Conservation (phyloP, 2,113 vertebrate genomes). For the Neolamprologus sp. region DNA sequence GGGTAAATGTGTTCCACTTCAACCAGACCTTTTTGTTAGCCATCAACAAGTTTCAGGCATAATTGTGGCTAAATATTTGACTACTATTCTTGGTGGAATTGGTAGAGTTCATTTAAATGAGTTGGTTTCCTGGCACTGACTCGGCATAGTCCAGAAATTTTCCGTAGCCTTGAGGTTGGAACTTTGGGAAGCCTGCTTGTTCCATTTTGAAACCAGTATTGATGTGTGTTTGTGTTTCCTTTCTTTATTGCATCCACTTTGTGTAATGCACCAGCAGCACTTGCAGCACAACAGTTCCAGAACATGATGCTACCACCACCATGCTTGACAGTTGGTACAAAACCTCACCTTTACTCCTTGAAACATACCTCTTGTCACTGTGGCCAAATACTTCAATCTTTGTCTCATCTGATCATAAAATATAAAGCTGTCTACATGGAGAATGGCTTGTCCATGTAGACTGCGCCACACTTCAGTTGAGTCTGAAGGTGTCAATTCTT, state of each 20-base stretch:
- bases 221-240: not conserved
- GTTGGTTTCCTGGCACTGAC: not conserved
- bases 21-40: not conserved
- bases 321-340: not conserved
- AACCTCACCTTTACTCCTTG: not conserved
- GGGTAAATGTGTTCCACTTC: not conserved
- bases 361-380: not conserved
- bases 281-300: not conserved
- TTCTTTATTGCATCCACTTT: not conserved
- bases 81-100: not conserved
- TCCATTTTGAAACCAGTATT: not conserved
- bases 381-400: not conserved
- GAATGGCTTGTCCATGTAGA: not conserved
- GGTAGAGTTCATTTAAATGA: not conserved
- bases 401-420: not conserved
- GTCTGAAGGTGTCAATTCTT: not conserved
- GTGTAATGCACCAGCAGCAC: not conserved
- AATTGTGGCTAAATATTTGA: not conserved
- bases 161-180: not conserved
- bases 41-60: not conserved
- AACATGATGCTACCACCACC: not conserved
- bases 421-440: not conserved
- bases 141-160: not conserved
- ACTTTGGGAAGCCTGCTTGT: not conserved
- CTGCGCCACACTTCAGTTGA: not conserved